Evolutionary conservation across 2,797 vertebrate genomes (phyloP), one percentile per base, ranked within the genome.

Genomic region (Rhinatrema bivittatum): DNA sequence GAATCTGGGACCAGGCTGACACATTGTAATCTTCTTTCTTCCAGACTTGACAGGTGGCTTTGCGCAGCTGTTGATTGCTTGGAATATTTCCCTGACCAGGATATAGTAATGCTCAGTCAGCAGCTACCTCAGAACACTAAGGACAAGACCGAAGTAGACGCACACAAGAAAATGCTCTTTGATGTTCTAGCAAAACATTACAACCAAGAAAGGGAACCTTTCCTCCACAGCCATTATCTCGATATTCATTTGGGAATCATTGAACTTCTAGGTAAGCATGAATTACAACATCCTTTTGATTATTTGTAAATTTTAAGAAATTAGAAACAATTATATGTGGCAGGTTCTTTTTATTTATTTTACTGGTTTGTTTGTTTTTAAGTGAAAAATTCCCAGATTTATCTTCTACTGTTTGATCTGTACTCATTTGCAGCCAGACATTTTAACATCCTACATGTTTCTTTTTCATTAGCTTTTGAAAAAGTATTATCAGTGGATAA

Each of bases 131-230:
- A 79, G 40, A 79, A 59, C 27, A 42, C 36, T 9, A n/a, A 49
- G 12, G 39, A 45, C 19, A 59, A 42, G 3, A 50, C 50, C 18
- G 73, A 62, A 46, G 36, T 53, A 49, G 61, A 51, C 10, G 29
- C 27, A 9, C 77, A 72, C 36, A 95, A 91, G 68, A 86, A 78
- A 56, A 73, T 89, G 50, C 68, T 94, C 39, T 93, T 90, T 70
- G 87, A 93, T 39, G 60, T 72, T 25, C 81, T 91, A 51, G 54
- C 76, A 14, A 93, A 92, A 42, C 87, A 89, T 62, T 94, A 94
- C 53, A 79, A 58, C 53, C 82, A 86, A 53, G 85, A 87, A 46
- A 88, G 70, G 65, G 40, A 64, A 5, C 79, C 78, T 2, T 69
- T 93, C 27, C 77, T 95, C 34, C 62, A 70, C n/a, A 68, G 75